Evolutionary conservation across 2,888 invertebrate species (phyloP).

Genomic region (Scrobipalpa costella): DNA sequence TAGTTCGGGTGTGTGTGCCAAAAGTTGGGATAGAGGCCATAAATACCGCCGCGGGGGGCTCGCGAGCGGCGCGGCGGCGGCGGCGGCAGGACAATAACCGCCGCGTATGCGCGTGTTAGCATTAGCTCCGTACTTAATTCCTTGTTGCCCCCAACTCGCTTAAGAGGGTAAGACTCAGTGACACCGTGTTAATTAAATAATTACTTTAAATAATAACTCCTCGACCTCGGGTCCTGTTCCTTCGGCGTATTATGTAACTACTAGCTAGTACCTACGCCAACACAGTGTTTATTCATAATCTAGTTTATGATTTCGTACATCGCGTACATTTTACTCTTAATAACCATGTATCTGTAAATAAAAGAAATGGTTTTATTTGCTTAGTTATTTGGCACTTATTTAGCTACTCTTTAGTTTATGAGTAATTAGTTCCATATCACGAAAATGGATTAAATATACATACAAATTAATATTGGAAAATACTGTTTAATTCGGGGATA

Average conservation of each 20-base stretch:
- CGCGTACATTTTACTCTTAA: no score
- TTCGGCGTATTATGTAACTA: constrained; percentile 31
- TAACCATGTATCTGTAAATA: no score
- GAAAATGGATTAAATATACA: no score
- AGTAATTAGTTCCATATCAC: no score
- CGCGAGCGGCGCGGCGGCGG: not conserved
- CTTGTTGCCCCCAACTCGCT: constrained; percentile 77
- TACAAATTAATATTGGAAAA: no score
- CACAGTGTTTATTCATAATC: not conserved
- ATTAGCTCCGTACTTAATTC: constrained; percentile 77
- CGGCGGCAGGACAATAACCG: constrained; percentile 65
- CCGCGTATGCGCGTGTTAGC: constrained; percentile 76
- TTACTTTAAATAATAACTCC: constrained; percentile 79
- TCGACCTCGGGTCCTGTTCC: constrained; percentile 43
- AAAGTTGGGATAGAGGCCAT: constrained; percentile 72
- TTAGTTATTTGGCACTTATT: no score
- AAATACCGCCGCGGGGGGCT: constrained; percentile 72
- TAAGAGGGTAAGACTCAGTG: constrained; percentile 75
- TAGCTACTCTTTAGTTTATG: no score
- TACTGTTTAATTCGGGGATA: no score
- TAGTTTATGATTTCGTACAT: constrained; percentile 7
- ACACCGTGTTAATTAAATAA: constrained; percentile 80
- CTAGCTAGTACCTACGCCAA: constrained; percentile 23
- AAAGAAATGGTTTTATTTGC: no score
- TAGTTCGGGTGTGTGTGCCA: constrained; percentile 75